Conservation (phyloP, 2,797 vertebrate species). For the Lateolabrax maculatus region DNA sequence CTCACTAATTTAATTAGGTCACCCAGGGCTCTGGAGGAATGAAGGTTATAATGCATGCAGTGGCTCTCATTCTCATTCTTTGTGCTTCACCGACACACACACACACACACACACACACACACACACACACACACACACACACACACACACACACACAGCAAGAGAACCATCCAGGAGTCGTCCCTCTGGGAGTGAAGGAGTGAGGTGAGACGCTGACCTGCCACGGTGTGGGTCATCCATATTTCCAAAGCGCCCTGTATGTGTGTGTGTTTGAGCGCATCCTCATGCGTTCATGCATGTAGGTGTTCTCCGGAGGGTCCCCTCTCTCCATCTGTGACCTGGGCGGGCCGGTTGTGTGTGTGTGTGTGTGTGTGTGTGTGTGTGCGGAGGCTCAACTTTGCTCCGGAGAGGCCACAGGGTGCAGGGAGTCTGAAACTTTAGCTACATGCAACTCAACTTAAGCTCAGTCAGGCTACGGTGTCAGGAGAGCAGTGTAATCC, state of each 20-base stretch:
- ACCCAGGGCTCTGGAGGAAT: constrained; percentile 68
- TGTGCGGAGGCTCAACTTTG: constrained; percentile 64
- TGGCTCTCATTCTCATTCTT: constrained; percentile 46
- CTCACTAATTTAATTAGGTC: constrained; percentile 82
- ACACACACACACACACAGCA: constrained; percentile 28
- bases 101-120: constrained; percentile 31
- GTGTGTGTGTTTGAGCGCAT: constrained; percentile 40
- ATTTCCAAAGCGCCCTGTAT: constrained; percentile 39
- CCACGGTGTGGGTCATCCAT: constrained; percentile 66
- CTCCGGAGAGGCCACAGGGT: constrained; percentile 66
- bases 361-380: constrained; percentile 38
- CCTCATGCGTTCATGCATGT: constrained; percentile 64
- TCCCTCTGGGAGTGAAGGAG: constrained; percentile 71
- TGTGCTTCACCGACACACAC: constrained; percentile 11
- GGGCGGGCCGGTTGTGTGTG: constrained; percentile 22
- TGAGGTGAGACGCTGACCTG: constrained; percentile 76
- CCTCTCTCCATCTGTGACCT: constrained; percentile 62
- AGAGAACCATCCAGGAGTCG: constrained; percentile 41
- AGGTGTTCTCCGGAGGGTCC: constrained; percentile 47
- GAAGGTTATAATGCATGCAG: constrained; percentile 67
- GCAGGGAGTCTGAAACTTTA: constrained; percentile 78
- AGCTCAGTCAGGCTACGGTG: constrained; percentile 67
- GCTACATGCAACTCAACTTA: constrained; percentile 69
- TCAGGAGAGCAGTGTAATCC: constrained; percentile 74
- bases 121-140: constrained; percentile 25